A percentile compares a stretch with the other conserved stretches of the same genome.
These are phyloP conservation scores for Melanotaenia duboulayi DNA, from an alignment of 2,113 vertebrate species.

Conservation along the genomic window DNA sequence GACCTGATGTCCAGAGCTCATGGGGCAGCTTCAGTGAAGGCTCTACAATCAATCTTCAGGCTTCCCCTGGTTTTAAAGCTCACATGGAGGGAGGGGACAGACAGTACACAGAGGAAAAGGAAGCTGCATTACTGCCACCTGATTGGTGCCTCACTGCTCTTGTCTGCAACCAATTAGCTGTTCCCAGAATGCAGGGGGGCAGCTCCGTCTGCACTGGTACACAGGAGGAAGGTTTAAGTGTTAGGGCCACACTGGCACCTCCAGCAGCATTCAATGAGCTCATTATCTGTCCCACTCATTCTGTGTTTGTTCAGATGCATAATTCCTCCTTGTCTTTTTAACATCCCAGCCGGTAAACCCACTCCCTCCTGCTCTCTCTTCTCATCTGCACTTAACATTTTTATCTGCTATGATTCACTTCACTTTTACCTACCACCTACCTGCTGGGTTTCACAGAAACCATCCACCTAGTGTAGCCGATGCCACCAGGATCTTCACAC, in stretches of 20 bases:
- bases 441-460: conserved; percentile 39
- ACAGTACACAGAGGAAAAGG: background rate
- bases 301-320: background rate
- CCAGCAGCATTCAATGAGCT: background rate
- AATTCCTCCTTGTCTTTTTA: background rate
- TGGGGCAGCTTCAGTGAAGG: background rate
- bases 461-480: conserved; percentile 3
- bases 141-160: conserved; percentile 45
- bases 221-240: conserved; percentile 14
- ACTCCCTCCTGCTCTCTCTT: background rate
- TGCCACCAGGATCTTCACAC: conserved; percentile 4
- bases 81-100: conserved; percentile 46
- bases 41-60: conserved; percentile 32
- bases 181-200: background rate
- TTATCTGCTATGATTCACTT: conserved; percentile 1
- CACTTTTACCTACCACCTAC: conserved; percentile 36
- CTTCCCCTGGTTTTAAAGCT: conserved; percentile 54
- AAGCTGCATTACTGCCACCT: conserved; percentile 13
- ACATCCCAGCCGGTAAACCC: background rate
- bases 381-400: too few relatives aligned
- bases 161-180: conserved; percentile 44
- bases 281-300: background rate
- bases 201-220: background rate
- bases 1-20: conserved; percentile 2
- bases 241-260: conserved; percentile 1